These are phyloP conservation scores for Tachuris rubrigastra DNA, from an alignment of 2,113 vertebrate species.

Conservation along the genomic window DNA sequence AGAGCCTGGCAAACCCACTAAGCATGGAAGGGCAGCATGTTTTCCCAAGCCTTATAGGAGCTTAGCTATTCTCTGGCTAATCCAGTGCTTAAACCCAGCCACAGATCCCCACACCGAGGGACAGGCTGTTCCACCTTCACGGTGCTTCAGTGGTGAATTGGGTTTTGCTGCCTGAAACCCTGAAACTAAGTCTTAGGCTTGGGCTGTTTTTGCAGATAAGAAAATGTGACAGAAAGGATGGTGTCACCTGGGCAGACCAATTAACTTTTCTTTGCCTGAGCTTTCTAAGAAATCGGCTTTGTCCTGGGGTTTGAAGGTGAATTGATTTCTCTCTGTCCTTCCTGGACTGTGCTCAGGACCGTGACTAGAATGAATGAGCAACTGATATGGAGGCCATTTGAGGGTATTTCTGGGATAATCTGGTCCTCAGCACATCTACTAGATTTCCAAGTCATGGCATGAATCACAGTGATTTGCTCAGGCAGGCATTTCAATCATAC, in stretches of 20 bases:
- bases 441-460: not conserved
- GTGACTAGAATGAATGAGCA: not conserved
- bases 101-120: not conserved
- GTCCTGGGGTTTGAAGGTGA: not conserved
- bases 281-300: not conserved
- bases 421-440: not conserved
- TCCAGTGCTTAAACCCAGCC: constrained; percentile 16
- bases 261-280: not conserved
- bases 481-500: not conserved
- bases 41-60: constrained; percentile 64
- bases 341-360: not conserved
- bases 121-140: not conserved
- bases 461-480: not conserved
- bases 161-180: not conserved
- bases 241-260: not conserved
- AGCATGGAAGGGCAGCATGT: constrained; percentile 59
- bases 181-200: not conserved
- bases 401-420: not conserved
- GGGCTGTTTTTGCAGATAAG: not conserved
- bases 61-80: constrained; percentile 55
- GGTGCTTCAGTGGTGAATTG: not conserved
- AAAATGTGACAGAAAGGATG: not conserved
- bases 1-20: constrained; percentile 56
- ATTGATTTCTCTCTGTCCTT: not conserved
- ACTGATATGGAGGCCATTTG: not conserved